Evolutionary conservation across 2,888 invertebrate genomes (phyloP).

Genomic region (Drosophila heteroneura): DNA sequence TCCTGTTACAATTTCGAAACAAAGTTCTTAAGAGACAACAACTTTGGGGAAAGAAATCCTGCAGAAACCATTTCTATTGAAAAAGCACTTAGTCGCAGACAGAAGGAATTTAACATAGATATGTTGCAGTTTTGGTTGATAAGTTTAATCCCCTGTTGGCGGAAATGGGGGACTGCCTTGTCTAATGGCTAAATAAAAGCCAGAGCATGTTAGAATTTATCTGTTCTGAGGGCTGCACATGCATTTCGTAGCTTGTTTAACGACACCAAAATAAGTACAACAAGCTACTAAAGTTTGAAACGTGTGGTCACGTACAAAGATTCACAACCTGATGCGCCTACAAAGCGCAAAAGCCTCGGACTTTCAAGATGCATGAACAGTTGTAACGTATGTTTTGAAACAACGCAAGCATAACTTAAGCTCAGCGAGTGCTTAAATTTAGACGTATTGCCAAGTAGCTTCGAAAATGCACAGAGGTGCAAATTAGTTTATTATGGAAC

Average conservation of each 20-base stretch:
- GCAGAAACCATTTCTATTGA: constrained; percentile 57
- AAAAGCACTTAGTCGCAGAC: constrained; percentile 73
- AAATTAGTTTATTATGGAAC: background rate
- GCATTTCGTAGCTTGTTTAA: constrained; percentile 72
- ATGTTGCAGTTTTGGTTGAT: constrained; percentile 33
- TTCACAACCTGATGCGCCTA: constrained; percentile 67
- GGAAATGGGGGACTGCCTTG: constrained; percentile 8
- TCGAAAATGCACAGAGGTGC: background rate
- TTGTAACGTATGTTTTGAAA: background rate
- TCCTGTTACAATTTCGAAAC: constrained; percentile 29
- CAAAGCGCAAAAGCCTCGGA: constrained; percentile 22
- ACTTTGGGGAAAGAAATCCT: constrained; percentile 28
- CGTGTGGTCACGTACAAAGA: constrained; percentile 60
- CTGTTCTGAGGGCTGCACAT: constrained; percentile 57
- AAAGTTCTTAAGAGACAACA: constrained; percentile 29
- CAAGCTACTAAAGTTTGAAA: constrained; percentile 38
- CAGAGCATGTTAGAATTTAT: constrained; percentile 21
- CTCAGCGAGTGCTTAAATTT: background rate
- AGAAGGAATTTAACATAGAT: constrained; percentile 57
- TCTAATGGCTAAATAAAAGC: constrained; percentile 58
- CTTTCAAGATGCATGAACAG: constrained; percentile 6
- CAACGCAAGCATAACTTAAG: background rate
- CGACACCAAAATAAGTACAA: constrained; percentile 63
- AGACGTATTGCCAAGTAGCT: background rate
- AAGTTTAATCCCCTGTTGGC: constrained; percentile 18